Percentiles rank a stretch among this genome's conserved stretches.
Evolutionary conservation across 2,113 vertebrate genomes (phyloP).

Genomic region (Emberiza fucata): DNA sequence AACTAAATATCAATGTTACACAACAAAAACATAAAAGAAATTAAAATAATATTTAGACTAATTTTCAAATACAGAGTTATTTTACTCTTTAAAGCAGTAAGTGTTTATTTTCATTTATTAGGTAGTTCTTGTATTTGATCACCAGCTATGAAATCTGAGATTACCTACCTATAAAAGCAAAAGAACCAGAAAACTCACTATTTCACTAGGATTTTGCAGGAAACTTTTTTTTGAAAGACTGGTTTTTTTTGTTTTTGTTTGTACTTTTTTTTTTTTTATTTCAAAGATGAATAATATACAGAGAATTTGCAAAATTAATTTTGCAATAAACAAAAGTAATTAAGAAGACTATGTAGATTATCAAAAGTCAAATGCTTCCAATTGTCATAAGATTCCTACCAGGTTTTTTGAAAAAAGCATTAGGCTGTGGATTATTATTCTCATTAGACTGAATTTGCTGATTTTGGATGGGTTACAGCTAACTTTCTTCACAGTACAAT

Average conservation of each 20-base stretch:
- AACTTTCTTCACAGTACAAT: neutral
- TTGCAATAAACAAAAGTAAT: neutral
- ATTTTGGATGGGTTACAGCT: neutral
- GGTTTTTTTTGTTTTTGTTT: accelerated
- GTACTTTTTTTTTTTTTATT: neutral
- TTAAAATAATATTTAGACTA: neutral
- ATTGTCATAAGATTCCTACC: neutral
- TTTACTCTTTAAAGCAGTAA: neutral
- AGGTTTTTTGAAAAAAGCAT: neutral
- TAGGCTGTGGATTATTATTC: neutral
- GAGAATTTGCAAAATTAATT: neutral
- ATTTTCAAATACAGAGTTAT: neutral
- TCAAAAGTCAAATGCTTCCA: neutral
- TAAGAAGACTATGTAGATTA: neutral
- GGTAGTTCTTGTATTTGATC: neutral
- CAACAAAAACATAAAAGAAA: no score
- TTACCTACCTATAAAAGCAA: neutral
- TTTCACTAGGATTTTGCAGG: neutral
- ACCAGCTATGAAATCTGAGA: neutral
- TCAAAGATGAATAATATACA: neutral
- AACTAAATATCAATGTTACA: neutral
- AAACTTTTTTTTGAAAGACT: neutral
- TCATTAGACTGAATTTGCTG: neutral
- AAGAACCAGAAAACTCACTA: neutral
- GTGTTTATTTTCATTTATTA: neutral